These are phyloP conservation scores for Syngnathus scovelli DNA, from an alignment of 2,113 vertebrate genomes.

Conservation along the genomic window DNA sequence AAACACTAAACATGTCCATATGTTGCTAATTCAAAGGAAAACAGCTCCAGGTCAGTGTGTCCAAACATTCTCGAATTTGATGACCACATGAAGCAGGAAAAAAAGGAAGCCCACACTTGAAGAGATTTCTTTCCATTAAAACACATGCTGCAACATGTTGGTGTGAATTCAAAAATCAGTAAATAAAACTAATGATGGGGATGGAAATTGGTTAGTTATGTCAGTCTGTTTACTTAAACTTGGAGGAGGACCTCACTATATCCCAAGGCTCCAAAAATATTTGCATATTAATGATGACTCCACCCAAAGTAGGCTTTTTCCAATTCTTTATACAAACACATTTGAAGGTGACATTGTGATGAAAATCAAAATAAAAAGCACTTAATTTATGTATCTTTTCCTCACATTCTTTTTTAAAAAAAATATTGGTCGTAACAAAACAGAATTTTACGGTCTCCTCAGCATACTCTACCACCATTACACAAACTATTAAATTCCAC, in stretches of 20 bases:
- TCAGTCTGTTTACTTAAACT: conserved; percentile 32
- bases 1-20: conserved; percentile 24
- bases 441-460: no score
- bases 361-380: no score
- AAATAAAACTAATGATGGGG: neutral
- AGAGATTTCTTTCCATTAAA: conserved; percentile 3
- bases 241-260: conserved; percentile 10
- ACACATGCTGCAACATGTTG: neutral
- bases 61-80: conserved; percentile 9
- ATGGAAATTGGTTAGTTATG: neutral
- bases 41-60: conserved; percentile 14
- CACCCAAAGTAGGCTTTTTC: neutral
- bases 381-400: no score
- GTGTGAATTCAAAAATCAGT: neutral
- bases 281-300: neutral
- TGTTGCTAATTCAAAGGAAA: neutral
- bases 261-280: conserved; percentile 10
- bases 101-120: neutral
- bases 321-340: neutral
- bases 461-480: no score
- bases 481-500: no score
- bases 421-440: no score
- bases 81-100: neutral
- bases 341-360: neutral
- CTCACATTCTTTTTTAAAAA: no score